These are phyloP conservation scores for Platichthys flesus DNA, from an alignment of 2,113 vertebrate species.

Conservation along the genomic window DNA sequence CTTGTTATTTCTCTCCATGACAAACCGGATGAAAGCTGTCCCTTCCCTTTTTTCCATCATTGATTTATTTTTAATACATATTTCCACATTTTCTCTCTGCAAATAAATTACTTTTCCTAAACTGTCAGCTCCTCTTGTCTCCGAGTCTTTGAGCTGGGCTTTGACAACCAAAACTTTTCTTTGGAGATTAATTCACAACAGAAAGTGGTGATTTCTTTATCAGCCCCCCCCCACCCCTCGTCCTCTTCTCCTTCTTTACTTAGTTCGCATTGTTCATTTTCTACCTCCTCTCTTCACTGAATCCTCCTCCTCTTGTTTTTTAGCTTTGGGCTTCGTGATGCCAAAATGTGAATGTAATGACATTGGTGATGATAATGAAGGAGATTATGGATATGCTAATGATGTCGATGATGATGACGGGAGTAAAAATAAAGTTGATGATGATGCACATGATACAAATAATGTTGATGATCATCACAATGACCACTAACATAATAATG, in stretches of 20 bases:
- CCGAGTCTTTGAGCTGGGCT: not conserved
- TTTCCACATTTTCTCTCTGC: not conserved
- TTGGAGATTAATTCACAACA: not conserved
- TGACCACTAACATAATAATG: slow-evolving; percentile 32
- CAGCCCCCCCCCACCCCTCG: too few species aligned
- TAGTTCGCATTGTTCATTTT: not conserved
- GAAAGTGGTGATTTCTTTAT: not conserved
- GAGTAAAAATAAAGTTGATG: slow-evolving; percentile 33
- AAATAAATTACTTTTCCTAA: not conserved
- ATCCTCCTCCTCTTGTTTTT: not conserved
- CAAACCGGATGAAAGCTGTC: not conserved
- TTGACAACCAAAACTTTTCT: not conserved
- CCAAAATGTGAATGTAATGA: slow-evolving; percentile 44
- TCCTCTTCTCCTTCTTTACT: not conserved
- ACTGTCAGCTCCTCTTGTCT: not conserved
- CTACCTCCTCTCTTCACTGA: not conserved
- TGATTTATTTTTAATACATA: not conserved
- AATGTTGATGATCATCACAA: slow-evolving; percentile 25
- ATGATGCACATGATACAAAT: slow-evolving; percentile 50
- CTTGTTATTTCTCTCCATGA: not conserved
- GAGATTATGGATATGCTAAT: slow-evolving; percentile 44
- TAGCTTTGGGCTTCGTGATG: slow-evolving; percentile 44
- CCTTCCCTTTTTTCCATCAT: not conserved
- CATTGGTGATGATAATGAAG: slow-evolving; percentile 46
- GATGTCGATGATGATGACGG: slow-evolving; percentile 10